These are phyloP conservation scores for Actinopyga echinites DNA, from an alignment of 53 echinoderm and acorn worm species.

Conservation along the genomic window DNA sequence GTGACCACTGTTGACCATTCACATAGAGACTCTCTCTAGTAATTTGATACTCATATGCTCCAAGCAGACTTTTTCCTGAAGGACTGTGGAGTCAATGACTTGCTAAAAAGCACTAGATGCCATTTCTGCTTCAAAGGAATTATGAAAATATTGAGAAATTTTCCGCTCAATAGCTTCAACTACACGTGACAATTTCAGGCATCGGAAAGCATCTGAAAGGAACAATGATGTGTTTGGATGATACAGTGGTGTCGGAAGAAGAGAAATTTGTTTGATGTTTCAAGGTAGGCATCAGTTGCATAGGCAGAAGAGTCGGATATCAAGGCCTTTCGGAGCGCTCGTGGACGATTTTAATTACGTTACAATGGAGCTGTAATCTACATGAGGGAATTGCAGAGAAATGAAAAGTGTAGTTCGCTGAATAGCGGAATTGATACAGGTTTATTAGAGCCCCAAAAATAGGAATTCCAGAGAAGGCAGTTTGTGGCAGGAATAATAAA, in stretches of 20 bases:
- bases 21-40: not conserved
- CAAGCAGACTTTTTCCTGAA: not conserved
- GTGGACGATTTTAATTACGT: conserved; percentile 16
- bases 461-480: not conserved
- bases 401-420: not conserved
- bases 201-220: not conserved
- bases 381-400: conserved; percentile 11
- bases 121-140: not conserved
- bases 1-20: not conserved
- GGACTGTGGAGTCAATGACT: not conserved
- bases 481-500: too few species aligned
- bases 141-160: conserved; percentile 36
- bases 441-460: conserved; percentile 14
- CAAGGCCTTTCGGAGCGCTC: conserved; percentile 15
- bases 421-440: conserved; percentile 33
- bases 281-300: not conserved
- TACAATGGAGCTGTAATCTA: conserved; percentile 26
- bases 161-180: conserved; percentile 12
- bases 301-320: conserved; percentile 28
- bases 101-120: too few species aligned
- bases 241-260: conserved; percentile 23
- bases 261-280: conserved; percentile 22
- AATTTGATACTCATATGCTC: not conserved
- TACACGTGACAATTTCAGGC: not conserved
- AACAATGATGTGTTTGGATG: conserved; percentile 12